These are phyloP conservation scores for Antedon mediterranea DNA, from an alignment of 53 echinoderm and acorn worm genomes.

Conservation along the genomic window DNA sequence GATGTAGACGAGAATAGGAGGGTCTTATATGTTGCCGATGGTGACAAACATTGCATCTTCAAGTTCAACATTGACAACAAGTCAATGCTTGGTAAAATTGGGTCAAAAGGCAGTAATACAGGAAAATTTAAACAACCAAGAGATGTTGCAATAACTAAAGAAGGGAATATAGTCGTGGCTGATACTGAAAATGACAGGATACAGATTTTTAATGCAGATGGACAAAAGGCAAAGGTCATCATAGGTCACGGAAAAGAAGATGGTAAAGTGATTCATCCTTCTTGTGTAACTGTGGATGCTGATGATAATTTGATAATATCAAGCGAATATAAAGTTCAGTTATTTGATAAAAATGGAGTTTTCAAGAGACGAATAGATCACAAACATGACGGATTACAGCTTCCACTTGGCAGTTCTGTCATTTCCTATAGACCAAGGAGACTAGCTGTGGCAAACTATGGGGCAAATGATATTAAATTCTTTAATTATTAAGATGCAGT, in stretches of 20 bases:
- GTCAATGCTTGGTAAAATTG: not conserved
- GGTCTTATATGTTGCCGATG: not conserved
- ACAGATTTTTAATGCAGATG: not conserved
- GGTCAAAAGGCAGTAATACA: not conserved
- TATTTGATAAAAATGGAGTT: no score
- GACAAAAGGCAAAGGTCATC: no score
- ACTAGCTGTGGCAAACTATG: not conserved
- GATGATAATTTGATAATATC: no score
- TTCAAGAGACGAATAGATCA: no score
- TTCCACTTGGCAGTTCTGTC: no score
- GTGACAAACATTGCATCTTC: not conserved
- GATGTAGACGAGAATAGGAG: not conserved
- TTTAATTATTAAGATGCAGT: no score
- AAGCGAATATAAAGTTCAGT: no score
- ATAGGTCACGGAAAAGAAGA: no score
- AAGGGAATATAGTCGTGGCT: not conserved
- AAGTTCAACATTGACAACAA: not conserved
- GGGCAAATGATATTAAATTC: not conserved
- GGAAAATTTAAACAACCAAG: not conserved
- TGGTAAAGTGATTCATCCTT: no score
- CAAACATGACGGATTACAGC: no score
- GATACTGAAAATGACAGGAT: not conserved
- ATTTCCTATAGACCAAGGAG: no score
- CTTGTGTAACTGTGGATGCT: no score
- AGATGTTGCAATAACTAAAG: not conserved